These are phyloP conservation scores for Microctonus hyperodae DNA, from an alignment of 2,888 invertebrate genomes.

Conservation along the genomic window DNA sequence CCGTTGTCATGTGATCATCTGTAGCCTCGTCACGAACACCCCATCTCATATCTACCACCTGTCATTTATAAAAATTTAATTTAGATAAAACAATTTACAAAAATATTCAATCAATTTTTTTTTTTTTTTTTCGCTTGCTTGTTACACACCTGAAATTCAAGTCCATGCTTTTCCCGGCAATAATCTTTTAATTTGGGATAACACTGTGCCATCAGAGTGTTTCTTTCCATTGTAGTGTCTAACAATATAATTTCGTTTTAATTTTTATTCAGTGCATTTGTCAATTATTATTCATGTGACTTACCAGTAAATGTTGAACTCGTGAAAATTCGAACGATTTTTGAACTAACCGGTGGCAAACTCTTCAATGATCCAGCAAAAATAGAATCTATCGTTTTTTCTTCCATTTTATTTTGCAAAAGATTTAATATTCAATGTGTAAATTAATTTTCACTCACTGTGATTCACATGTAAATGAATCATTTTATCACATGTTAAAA, in stretches of 20 bases:
- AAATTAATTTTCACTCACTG: neutral
- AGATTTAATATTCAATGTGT: neutral
- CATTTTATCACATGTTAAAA: neutral
- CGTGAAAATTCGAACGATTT: slow-evolving; percentile 97
- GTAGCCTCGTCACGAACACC: slow-evolving; percentile 98
- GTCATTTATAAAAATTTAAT: slow-evolving; percentile 7
- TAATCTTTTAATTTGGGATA: slow-evolving; percentile 97
- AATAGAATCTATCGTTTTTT: slow-evolving; percentile 87
- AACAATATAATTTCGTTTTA: slow-evolving; percentile 34
- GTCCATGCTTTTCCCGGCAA: slow-evolving; percentile 94
- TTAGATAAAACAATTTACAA: neutral
- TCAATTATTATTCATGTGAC: slow-evolving; percentile 28
- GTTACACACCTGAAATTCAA: slow-evolving; percentile 90
- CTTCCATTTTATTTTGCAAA: slow-evolving; percentile 74
- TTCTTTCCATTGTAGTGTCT: slow-evolving; percentile 98
- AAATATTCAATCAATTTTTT: neutral
- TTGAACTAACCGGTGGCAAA: slow-evolving; percentile 94
- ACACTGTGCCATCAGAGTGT: slow-evolving; percentile 97
- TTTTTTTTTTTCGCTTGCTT: neutral
- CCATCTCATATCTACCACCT: slow-evolving; percentile 99
- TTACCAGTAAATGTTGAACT: slow-evolving; percentile 98
- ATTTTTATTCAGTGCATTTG: no score
- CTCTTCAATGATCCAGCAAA: slow-evolving; percentile 87
- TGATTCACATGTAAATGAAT: neutral
- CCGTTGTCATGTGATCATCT: slow-evolving; percentile 99